A percentile compares a stretch with the other conserved stretches of the same genome.
These are phyloP conservation scores for Laticauda laticaudata DNA, from an alignment of 2,113 vertebrate species.

Conservation along the genomic window DNA sequence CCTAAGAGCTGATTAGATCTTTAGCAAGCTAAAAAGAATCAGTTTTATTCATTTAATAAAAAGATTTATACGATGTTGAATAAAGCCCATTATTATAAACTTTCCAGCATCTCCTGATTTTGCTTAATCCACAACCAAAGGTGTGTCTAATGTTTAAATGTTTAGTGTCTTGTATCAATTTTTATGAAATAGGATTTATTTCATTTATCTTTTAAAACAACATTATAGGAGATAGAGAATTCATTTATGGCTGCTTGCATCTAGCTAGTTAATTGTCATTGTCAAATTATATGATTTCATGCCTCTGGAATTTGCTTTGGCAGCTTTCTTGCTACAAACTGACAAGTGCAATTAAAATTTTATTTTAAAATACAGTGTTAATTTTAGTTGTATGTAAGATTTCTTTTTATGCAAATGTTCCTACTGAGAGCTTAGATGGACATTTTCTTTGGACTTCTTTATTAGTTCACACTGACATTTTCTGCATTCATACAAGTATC, in stretches of 20 bases:
- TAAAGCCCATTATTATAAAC: not conserved
- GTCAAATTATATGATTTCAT: constrained; percentile 9
- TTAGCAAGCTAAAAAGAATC: not conserved
- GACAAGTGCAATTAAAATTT: constrained; percentile 55
- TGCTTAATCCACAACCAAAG: constrained; percentile 26
- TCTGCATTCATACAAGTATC: not conserved
- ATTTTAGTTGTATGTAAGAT: constrained; percentile 29
- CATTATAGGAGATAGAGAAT: constrained; percentile 33
- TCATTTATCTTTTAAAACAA: constrained; percentile 32
- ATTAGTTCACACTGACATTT: constrained; percentile 3
- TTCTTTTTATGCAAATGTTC: constrained; percentile 9
- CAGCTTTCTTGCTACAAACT: constrained; percentile 39
- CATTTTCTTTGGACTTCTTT: not conserved
- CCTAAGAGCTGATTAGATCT: not conserved
- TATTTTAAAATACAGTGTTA: constrained; percentile 31
- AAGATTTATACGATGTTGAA: not conserved
- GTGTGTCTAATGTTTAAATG: constrained; percentile 35
- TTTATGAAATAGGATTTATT: constrained; percentile 34
- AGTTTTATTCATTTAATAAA: constrained; percentile 20
- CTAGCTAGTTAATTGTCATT: constrained; percentile 32
- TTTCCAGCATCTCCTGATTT: constrained; percentile 8
- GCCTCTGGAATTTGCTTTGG: constrained; percentile 30
- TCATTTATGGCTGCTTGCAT: constrained; percentile 43
- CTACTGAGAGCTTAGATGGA: not conserved
- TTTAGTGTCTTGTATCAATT: constrained; percentile 49